These are phyloP conservation scores for Bombyx mandarina DNA, from an alignment of 1,140 invertebrate species.

Conservation along the genomic window DNA sequence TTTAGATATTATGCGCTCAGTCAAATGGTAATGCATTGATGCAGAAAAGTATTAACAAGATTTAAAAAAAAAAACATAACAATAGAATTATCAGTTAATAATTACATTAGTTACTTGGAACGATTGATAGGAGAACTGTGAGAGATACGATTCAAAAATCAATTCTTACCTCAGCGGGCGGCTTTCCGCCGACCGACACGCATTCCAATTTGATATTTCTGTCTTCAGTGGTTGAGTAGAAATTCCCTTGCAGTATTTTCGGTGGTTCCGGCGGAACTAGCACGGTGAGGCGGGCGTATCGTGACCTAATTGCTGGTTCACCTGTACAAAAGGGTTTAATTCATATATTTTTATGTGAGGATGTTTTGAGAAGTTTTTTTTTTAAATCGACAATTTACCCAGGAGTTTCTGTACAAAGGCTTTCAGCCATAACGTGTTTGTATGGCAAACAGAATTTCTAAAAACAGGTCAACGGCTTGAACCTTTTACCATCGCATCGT, in stretches of 20 bases:
- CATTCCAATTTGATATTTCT: constrained; percentile 91
- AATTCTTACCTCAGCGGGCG: constrained; percentile 86
- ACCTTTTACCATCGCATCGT: not conserved
- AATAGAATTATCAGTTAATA: too few relatives aligned
- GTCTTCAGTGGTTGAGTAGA: constrained; percentile 88
- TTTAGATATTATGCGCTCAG: too few relatives aligned
- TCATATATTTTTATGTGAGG: too few relatives aligned
- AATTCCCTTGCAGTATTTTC: constrained; percentile 85
- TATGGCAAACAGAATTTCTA: constrained; percentile 1
- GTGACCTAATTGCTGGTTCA: constrained; percentile 84
- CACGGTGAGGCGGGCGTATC: constrained; percentile 87
- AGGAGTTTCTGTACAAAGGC: too few relatives aligned
- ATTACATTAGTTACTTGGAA: too few relatives aligned
- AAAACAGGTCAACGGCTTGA: not conserved
- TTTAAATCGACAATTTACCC: too few relatives aligned
- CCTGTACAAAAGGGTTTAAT: constrained; percentile 56
- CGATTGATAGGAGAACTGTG: too few relatives aligned
- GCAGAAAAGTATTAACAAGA: too few relatives aligned
- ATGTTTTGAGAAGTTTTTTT: too few relatives aligned
- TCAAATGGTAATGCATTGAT: too few relatives aligned
- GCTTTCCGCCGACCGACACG: constrained; percentile 90
- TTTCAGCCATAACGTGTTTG: not conserved
- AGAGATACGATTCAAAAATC: constrained; percentile 2
- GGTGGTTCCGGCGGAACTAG: constrained; percentile 91
- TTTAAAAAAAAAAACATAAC: too few relatives aligned